These are phyloP conservation scores for Netelia fuscicornis DNA, from an alignment of 2,888 invertebrate species.

Conservation along the genomic window DNA sequence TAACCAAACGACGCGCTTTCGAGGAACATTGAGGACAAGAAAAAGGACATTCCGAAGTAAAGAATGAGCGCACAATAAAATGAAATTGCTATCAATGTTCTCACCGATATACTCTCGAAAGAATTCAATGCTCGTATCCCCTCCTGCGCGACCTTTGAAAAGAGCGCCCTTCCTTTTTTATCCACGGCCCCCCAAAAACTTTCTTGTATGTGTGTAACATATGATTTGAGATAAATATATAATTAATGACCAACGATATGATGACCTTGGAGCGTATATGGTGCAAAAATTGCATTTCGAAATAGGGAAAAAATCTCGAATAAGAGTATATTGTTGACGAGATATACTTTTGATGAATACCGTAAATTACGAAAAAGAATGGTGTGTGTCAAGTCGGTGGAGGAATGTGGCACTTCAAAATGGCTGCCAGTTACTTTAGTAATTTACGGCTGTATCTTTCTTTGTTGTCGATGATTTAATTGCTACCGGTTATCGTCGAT, in stretches of 20 bases:
- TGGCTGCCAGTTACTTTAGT: constrained; percentile 88
- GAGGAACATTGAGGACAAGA: neutral
- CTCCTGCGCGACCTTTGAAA: neutral
- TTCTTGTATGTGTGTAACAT: constrained; percentile 21
- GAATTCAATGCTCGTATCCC: neutral
- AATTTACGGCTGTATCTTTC: constrained; percentile 84
- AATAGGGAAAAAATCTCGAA: constrained; percentile 15
- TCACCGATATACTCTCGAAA: neutral
- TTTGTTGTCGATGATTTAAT: constrained; percentile 83
- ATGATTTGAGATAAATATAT: constrained; percentile 45
- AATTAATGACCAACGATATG: constrained; percentile 12
- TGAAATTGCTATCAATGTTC: neutral
- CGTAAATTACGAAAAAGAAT: constrained; percentile 81
- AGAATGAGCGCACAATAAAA: neutral
- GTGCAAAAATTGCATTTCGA: neutral
- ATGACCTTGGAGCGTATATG: neutral
- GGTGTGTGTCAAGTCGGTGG: constrained; percentile 81
- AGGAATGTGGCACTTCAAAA: constrained; percentile 92
- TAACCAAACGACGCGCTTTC: neutral
- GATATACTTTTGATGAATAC: constrained; percentile 56
- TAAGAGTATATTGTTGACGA: constrained; percentile 39
- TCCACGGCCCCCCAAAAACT: constrained; percentile 17
- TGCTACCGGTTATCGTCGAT: constrained; percentile 65
- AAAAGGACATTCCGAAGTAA: neutral
- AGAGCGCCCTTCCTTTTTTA: constrained; percentile 41